Base-by-base conservation (phyloP, 2,797 vertebrate genomes). In the Octomys mimax region DNA sequence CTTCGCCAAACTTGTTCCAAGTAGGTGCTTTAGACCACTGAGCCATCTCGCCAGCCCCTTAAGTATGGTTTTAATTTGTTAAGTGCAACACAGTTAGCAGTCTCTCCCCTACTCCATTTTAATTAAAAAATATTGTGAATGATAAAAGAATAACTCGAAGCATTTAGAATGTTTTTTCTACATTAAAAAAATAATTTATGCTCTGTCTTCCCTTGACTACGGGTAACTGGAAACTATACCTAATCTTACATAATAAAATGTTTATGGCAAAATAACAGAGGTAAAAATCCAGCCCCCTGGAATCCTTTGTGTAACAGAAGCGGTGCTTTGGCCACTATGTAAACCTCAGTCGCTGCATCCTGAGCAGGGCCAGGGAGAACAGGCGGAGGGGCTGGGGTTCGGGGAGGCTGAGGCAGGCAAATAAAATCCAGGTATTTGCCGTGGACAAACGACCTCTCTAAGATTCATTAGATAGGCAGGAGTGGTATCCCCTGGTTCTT, bases 211-310 rank as follows among this genome's bases (percentile, higher is more conserved):
- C 19, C 57, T 79, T 80, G 26, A 36, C 70, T 75, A 26, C 26
- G 26, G 26, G 64, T 89, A 91, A 90, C 13, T 94, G 79, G 22
- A 91, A 92, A 78, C 7, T 11, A 61, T 36, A 33, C 4, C 66
- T 49, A 36, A 46, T 79, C 82, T 86, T 86, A 84, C 39, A 14
- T 39, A 59, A 80, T 5, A n/a, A 61, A 28, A 59, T 92, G 59
- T 87, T 93, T 49, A 87, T 13, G 68, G 86, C 49, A 93, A 92
- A 88, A 91, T 64, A 77, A 77, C n/a, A 87, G 42, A 92, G 81
- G 90, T 84, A 73, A 91, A 94, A 91, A 21, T 52, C 39, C 10
- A 80, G 61, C 36, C 84, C 21, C 39, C 33, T 59, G 71, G 87
- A 90, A 93, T 24, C 71, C 36, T 26, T 86, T 95, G 87, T 57